phyloP scores from a whole-genome alignment of 2,888 invertebrate species.

The Asteroscopus sphinx region DNA sequence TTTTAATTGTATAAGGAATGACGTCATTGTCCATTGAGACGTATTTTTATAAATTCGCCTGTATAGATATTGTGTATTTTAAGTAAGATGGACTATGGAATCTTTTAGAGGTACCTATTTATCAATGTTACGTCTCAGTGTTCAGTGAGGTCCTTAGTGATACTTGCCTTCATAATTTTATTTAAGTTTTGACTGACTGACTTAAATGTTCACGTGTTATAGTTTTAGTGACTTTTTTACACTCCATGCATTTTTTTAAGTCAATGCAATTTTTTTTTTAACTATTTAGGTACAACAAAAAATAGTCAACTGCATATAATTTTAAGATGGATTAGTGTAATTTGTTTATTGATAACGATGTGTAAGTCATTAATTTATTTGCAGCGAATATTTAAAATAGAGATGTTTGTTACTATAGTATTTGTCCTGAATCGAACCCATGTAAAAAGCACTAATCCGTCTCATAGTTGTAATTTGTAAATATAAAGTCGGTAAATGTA shows the following conservation, averaged over 20 bases:
- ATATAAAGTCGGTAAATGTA: conserved; percentile 55
- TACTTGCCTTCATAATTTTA: conserved; percentile 83
- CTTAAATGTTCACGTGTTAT: conserved; percentile 78
- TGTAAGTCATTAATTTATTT: conserved; percentile 71
- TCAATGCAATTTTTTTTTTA: conserved; percentile 73
- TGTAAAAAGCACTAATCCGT: conserved; percentile 62
- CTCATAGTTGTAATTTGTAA: conserved; percentile 63
- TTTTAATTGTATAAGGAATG: conserved; percentile 61
- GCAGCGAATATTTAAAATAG: conserved; percentile 55
- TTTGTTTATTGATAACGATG: conserved; percentile 46
- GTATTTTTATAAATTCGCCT: conserved; percentile 35
- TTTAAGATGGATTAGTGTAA: conserved; percentile 71
- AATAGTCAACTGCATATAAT: conserved; percentile 70
- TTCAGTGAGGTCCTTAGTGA: conserved; percentile 66
- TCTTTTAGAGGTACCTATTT: conserved; percentile 27
- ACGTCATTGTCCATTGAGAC: conserved; percentile 50
- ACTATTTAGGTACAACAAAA: conserved; percentile 73
- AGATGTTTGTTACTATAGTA: conserved; percentile 50
- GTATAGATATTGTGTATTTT: conserved; percentile 23
- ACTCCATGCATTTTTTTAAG: conserved; percentile 77
- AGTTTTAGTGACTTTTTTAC: conserved; percentile 73
- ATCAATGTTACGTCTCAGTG: conserved; percentile 50
- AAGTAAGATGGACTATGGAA: conserved; percentile 11
- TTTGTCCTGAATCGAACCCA: conserved; percentile 48
- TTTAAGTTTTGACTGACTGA: conserved; percentile 85